phyloP scores from a whole-genome alignment of 2,113 vertebrate species.

The Copsychus sechellarum region DNA sequence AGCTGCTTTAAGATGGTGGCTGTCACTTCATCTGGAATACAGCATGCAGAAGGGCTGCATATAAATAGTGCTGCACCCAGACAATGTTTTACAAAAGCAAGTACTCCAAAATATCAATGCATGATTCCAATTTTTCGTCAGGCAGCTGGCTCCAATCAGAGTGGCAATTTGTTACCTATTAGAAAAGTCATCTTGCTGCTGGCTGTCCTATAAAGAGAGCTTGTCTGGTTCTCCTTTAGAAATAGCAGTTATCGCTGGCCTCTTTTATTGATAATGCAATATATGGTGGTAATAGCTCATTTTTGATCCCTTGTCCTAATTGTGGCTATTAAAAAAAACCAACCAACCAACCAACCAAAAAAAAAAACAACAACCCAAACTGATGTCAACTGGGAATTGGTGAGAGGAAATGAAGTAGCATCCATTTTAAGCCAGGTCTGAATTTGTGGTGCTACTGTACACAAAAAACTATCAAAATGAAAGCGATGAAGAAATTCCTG shows the following conservation, averaged over 20 bases:
- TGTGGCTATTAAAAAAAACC: background rate
- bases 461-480: background rate
- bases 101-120: background rate
- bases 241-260: background rate
- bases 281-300: background rate
- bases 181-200: conserved; percentile 47
- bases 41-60: background rate
- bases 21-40: background rate
- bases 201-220: background rate
- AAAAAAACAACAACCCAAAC: no score
- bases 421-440: background rate
- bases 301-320: background rate
- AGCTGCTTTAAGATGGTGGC: background rate
- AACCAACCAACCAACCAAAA: no score
- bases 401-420: background rate
- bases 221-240: conserved; percentile 6
- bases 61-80: background rate
- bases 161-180: conserved; percentile 42
- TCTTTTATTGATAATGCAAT: background rate
- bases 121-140: background rate
- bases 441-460: background rate
- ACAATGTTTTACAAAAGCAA: background rate
- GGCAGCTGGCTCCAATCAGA: conserved; percentile 36
- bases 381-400: background rate
- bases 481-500: background rate